Evolutionary conservation across 2,797 vertebrate species (phyloP), one percentile per base, ranked within the genome.

Genomic region (Sebastes melanostomus): DNA sequence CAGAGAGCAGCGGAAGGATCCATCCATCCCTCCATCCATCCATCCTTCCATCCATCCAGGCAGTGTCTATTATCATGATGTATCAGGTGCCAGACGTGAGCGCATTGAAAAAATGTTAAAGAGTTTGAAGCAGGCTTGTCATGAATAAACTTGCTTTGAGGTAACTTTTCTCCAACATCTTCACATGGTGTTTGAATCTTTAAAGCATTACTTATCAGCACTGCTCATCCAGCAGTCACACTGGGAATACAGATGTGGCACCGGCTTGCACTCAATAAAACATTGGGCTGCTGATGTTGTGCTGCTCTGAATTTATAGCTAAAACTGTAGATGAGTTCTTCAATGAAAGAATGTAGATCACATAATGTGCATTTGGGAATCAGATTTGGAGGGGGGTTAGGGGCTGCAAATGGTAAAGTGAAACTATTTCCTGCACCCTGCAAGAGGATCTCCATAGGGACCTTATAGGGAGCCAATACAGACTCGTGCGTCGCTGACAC

Each of bases 211-310:
- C 73, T 80, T 74, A 58, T 73, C 73, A 59, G 77, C 79, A 50
- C 24, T 16, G 3, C 36, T 66, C 29, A 58, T 54, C 11, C 46
- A 50, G 34, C 38, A 18, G 55, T 50, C 77, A 34, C 25, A 63
- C 5, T 16, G 61, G 72, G 76, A 83, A 88, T 82, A 66, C 72
- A 82, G 60, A 85, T 86, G 59, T 77, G 59, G 25, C 29, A 46
- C 42, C 7, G 14, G 14, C 6, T 18, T 22, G 13, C 36, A 36
- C 52, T 79, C 36, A 8, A 18, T 52, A 25, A 61, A 62, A 60
- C 42, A 58, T 2, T 1, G 16, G 5, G 20, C 52, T 55, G 29
- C 52, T 55, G 29, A 8, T 38, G 25, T 5, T 38, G 25, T 18
- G 42, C 60, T 7, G 24, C 25, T 50, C 27, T n/a, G 32, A 14